Conservation (phyloP, 2,113 vertebrate genomes). For the Nerophis ophidion region DNA sequence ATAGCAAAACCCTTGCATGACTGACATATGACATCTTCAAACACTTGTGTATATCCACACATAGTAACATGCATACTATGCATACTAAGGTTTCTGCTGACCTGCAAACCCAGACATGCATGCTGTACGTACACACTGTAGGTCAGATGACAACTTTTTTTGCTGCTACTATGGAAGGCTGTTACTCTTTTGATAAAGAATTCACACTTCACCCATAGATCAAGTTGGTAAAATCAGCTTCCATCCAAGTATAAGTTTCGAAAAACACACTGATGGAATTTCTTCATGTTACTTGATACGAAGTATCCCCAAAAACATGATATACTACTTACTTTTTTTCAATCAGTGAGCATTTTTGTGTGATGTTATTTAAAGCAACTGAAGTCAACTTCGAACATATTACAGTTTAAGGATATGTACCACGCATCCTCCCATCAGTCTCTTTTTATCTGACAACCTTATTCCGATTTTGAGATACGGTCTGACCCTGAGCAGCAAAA, state of each 20-base stretch:
- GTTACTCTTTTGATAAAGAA: constrained; percentile 23
- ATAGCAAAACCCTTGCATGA: constrained; percentile 13
- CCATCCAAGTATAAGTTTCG: constrained; percentile 42
- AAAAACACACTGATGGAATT: constrained; percentile 10
- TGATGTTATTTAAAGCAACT: not conserved
- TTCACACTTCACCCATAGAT: constrained; percentile 29
- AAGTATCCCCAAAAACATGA: not conserved
- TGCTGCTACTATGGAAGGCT: constrained; percentile 30
- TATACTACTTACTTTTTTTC: not conserved
- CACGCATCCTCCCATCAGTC: constrained; percentile 5
- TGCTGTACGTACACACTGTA: not conserved
- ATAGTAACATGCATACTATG: constrained; percentile 3
- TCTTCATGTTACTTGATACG: no score
- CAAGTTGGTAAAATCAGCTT: constrained; percentile 11
- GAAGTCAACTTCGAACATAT: not conserved
- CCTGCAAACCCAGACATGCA: constrained; percentile 9
- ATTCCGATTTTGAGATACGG: constrained; percentile 44
- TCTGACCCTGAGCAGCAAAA: constrained; percentile 46
- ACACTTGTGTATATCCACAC: constrained; percentile 7
- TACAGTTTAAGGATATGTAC: not conserved
- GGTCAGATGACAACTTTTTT: constrained; percentile 2
- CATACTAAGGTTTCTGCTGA: constrained; percentile 8
- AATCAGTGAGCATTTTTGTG: no score
- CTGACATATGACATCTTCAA: constrained; percentile 13
- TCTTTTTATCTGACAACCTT: constrained; percentile 9